phyloP scores from a whole-genome alignment of 2,888 invertebrate genomes.

The Brenthis ino region DNA sequence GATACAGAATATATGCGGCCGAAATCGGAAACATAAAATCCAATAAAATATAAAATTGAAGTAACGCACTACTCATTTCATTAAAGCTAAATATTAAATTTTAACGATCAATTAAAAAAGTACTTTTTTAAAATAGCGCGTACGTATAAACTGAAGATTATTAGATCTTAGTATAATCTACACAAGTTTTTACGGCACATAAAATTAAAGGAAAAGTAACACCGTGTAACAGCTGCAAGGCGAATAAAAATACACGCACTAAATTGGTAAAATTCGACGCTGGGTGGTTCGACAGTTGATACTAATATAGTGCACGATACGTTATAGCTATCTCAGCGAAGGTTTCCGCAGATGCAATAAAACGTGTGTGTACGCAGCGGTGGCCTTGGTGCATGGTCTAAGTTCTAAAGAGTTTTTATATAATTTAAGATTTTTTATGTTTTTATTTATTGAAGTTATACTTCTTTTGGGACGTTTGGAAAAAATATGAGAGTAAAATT shows the following conservation, averaged over 20 bases:
- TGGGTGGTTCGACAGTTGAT: constrained; percentile 36
- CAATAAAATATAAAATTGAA: too few relatives aligned
- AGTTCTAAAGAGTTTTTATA: neutral
- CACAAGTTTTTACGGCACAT: constrained; percentile 15
- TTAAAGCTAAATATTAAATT: neutral
- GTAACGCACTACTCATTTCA: neutral
- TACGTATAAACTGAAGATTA: neutral
- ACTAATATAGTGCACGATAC: constrained; percentile 22
- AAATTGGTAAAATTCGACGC: constrained; percentile 29
- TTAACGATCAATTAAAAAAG: too few relatives aligned
- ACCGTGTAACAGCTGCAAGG: constrained; percentile 28
- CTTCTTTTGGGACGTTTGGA: too few relatives aligned
- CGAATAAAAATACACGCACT: constrained; percentile 30
- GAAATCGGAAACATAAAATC: too few relatives aligned
- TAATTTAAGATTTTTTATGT: neutral
- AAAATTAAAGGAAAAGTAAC: constrained; percentile 22
- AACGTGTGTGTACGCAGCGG: constrained; percentile 44
- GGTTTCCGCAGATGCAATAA: constrained; percentile 47
- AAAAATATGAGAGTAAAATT: too few relatives aligned
- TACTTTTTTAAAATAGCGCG: too few relatives aligned
- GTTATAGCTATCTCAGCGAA: constrained; percentile 39
- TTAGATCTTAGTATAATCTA: neutral
- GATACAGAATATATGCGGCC: too few relatives aligned
- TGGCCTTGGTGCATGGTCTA: constrained; percentile 28
- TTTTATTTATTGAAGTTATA: too few relatives aligned